phyloP scores from a whole-genome alignment of 2,888 invertebrate species.

The Megalurothrips usitatus region DNA sequence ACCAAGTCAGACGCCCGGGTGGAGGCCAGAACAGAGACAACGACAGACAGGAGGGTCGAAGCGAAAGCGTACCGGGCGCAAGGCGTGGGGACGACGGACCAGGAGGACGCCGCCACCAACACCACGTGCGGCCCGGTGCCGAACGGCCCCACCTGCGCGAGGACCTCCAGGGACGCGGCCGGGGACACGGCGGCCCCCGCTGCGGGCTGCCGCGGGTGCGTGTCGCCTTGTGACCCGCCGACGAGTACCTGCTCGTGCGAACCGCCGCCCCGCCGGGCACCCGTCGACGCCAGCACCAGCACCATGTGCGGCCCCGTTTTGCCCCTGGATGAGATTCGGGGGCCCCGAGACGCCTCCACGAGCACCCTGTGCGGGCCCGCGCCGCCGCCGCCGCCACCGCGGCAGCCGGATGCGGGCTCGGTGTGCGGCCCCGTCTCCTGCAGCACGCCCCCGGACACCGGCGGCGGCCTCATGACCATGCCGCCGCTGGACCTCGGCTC shows the following conservation, averaged over 20 bases:
- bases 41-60: too few relatives aligned
- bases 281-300: too few relatives aligned
- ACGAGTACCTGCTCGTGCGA: neutral
- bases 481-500: neutral
- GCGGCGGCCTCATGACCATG: neutral
- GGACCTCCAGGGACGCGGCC: too few relatives aligned
- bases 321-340: neutral
- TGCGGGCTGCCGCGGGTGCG: neutral
- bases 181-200: too few relatives aligned
- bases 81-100: constrained; percentile 20
- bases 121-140: neutral
- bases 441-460: neutral
- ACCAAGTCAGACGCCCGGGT: neutral
- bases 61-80: neutral
- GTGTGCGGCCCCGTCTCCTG: neutral
- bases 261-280: too few relatives aligned
- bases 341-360: neutral
- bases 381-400: neutral
- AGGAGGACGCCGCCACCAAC: constrained; percentile 18
- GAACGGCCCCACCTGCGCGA: neutral
- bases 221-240: neutral
- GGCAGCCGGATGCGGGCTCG: neutral
- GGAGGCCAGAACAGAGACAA: too few relatives aligned
- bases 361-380: neutral
- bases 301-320: too few relatives aligned